phyloP scores from a whole-genome alignment of 2,797 vertebrate genomes.

The Protosalanx chinensis region DNA sequence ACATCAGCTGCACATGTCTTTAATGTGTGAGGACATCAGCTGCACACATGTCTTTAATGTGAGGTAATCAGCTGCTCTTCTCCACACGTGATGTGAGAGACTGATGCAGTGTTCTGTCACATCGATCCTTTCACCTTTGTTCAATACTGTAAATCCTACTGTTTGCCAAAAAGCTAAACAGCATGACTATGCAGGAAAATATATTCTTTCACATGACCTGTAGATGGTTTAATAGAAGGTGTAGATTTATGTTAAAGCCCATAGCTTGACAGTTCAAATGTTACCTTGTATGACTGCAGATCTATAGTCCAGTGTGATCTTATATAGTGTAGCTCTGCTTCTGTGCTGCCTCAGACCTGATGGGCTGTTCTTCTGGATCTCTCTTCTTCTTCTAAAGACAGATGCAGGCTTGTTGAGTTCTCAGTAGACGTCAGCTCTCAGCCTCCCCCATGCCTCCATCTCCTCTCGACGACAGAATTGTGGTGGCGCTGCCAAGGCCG shows the following conservation, averaged over 20 bases:
- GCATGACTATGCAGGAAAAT: conserved; percentile 27
- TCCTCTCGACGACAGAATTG: conserved; percentile 99
- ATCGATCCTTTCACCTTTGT: conserved; percentile 43
- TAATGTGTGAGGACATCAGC: too few species aligned
- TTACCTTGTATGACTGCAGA: background rate
- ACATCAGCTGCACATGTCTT: too few species aligned
- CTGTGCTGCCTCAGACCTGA: background rate
- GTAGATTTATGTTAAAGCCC: conserved; percentile 43
- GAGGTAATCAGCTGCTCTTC: conserved; percentile 43
- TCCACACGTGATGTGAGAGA: conserved; percentile 42
- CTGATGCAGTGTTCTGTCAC: conserved; percentile 66
- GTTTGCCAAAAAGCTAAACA: conserved; percentile 1
- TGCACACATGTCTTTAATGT: too few species aligned
- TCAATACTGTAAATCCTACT: conserved; percentile 39
- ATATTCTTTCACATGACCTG: conserved; percentile 22
- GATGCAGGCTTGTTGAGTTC: conserved; percentile 84
- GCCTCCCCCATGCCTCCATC: conserved; percentile 99
- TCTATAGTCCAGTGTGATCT: background rate
- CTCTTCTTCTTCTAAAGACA: conserved; percentile 7
- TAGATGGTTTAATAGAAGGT: conserved; percentile 29
- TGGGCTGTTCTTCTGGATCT: conserved; percentile 8
- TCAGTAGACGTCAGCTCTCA: conserved; percentile 82
- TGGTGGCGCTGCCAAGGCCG: conserved; percentile 95
- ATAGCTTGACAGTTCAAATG: background rate
- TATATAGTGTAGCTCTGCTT: background rate